These are phyloP conservation scores for Eilema caniola DNA, from an alignment of 2,888 invertebrate genomes.

Conservation along the genomic window DNA sequence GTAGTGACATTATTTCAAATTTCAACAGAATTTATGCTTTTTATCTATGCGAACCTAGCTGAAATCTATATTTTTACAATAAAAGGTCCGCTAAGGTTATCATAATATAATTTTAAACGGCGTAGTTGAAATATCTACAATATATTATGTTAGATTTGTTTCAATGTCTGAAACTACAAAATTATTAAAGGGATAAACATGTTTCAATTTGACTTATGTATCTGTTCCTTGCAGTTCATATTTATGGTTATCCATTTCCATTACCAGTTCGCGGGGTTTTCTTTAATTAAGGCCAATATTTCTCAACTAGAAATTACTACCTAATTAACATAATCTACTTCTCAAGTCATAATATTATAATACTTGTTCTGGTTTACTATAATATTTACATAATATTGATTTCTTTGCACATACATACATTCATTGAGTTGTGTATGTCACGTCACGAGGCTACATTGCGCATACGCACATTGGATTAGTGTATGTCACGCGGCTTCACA, in stretches of 20 bases:
- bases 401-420: conserved; percentile 17
- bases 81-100: too few species aligned
- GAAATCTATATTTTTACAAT: too few species aligned
- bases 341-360: conserved; percentile 2
- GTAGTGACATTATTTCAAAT: too few species aligned
- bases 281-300: neutral
- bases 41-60: too few species aligned
- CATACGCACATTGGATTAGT: conserved; percentile 44
- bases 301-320: neutral
- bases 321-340: conserved; percentile 15
- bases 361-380: conserved; percentile 11
- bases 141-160: too few species aligned
- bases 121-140: too few species aligned
- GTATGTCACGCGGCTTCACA: conserved; percentile 58
- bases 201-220: too few species aligned
- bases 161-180: neutral
- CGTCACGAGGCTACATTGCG: conserved; percentile 56
- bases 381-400: conserved; percentile 37
- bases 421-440: conserved; percentile 48
- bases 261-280: neutral
- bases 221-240: neutral
- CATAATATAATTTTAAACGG: too few species aligned
- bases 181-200: neutral
- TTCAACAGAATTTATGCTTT: too few species aligned
- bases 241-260: neutral